phyloP scores from a whole-genome alignment of 2,888 invertebrate genomes.

The Caenorhabditis japonica region DNA sequence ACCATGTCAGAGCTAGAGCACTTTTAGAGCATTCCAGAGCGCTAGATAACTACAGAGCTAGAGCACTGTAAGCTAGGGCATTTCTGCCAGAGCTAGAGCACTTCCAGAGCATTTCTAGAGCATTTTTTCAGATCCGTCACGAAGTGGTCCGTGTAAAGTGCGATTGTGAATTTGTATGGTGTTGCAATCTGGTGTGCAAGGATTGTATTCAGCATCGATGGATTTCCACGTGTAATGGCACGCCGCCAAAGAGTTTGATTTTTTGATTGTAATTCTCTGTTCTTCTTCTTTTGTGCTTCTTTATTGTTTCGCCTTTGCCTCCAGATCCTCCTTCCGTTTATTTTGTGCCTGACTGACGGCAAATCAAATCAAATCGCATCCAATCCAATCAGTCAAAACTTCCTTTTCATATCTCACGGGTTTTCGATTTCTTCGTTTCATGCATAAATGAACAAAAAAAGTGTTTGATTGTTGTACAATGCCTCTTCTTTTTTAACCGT shows the following conservation, averaged over 20 bases:
- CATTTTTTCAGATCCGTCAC: conserved; percentile 77
- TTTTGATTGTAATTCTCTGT: conserved; percentile 18
- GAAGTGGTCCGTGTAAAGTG: conserved; percentile 75
- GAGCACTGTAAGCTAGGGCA: too few species aligned
- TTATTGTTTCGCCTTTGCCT: background rate
- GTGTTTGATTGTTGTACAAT: too few species aligned
- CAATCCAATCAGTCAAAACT: too few species aligned
- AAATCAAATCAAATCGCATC: conserved; percentile 33
- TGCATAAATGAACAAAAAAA: conserved; percentile 23
- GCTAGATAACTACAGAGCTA: too few species aligned
- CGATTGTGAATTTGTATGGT: conserved; percentile 79
- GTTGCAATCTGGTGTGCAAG: conserved; percentile 78
- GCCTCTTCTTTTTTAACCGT: conserved; percentile 6
- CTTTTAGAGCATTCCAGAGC: too few species aligned
- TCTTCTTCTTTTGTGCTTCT: background rate
- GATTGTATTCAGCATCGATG: conserved; percentile 75
- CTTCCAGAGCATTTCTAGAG: too few species aligned
- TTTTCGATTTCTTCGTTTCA: background rate
- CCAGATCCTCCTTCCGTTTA: conserved; percentile 1
- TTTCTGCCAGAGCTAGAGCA: too few species aligned
- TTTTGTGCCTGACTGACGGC: conserved; percentile 15
- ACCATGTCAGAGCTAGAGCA: too few species aligned
- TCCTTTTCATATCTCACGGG: too few species aligned
- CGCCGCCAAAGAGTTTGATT: conserved; percentile 49
- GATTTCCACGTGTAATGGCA: conserved; percentile 74